Base-by-base conservation (phyloP, 2,888 invertebrate genomes). In the Ditula angustiorana region DNA sequence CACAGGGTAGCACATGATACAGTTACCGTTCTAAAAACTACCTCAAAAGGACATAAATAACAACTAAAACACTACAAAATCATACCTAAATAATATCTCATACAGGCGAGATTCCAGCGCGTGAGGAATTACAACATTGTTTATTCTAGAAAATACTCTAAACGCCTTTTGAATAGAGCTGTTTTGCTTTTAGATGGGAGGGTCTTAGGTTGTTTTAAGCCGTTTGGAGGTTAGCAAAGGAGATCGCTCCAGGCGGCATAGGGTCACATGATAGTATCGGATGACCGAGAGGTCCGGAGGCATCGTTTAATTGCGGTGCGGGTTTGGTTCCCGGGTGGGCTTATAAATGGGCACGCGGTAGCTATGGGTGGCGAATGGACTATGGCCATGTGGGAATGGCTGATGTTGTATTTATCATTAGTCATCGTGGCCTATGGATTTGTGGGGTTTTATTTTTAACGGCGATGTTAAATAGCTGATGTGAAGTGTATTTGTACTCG, bases 301-400 rank as follows among this genome's bases (percentile, higher is more conserved):
- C 86, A 80, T 84, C 84, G 80, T 88, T 89, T 88, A 88, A 88
- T 88, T 88, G 88, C 83, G 74, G 82, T 69, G 70, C 76, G 75
- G 77, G 80, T 53, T 61, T 61, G 61, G 67, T 49, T 60, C 37
- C 61, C 67, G 69, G 83, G 86, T 87, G 87, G 88, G 74, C 78
- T 85, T 85, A 88, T 88, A 86, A 86, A 87, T 87, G 76, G 82
- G 77, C 74, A 67, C 69, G 81, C 86, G 74, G 88, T 88, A 87
- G 87, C 88, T 74, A 71, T 81, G 86, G 74, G 74, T 73, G 74
- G 74, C 71, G 69, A 77, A 75, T 76, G 69, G 70, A 69, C 66
- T 71, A 71, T 71, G 68, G 47, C 74, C 70, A 71, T 75, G 76
- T 68, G 74, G 47, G 66, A 61, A 50, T 23, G 1, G 52, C 16